phyloP scores from a whole-genome alignment of 2,113 vertebrate species.

The Canis aureus region DNA sequence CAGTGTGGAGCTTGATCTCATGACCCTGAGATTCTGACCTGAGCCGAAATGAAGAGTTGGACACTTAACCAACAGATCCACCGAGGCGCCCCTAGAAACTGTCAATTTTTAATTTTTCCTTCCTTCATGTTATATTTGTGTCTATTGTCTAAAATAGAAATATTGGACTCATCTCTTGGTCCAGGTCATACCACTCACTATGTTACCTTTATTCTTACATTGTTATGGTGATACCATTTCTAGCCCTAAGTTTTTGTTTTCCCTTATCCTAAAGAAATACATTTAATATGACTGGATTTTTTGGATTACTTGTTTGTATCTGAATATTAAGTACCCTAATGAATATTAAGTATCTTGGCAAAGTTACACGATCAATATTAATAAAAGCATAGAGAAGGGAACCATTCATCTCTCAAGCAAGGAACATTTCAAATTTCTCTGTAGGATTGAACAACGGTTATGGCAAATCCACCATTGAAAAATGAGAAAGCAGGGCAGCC shows the following conservation, averaged over 20 bases:
- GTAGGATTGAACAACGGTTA: background rate
- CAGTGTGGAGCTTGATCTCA: background rate
- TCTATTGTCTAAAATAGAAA: no score
- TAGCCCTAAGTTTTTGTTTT: no score
- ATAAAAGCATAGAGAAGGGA: background rate
- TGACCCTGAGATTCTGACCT: background rate
- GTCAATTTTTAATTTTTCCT: slow-evolving; percentile 19
- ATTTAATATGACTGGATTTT: slow-evolving; percentile 5
- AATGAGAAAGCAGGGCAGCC: background rate
- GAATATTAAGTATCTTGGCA: background rate
- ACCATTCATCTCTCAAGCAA: background rate
- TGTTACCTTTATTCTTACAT: no score
- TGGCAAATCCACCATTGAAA: background rate
- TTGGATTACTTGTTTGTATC: background rate
- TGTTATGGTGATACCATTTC: no score
- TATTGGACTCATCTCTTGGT: no score
- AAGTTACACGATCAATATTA: background rate
- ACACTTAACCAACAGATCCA: background rate
- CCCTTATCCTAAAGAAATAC: no score
- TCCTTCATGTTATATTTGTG: background rate
- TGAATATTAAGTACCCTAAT: slow-evolving; percentile 20
- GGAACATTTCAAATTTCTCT: background rate
- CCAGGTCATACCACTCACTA: no score
- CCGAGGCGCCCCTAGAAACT: background rate
- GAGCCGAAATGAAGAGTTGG: background rate